Evolutionary conservation across 2,113 vertebrate genomes (phyloP), one percentile per base, ranked within the genome.

Genomic region (Speoplatyrhinus poulsoni): DNA sequence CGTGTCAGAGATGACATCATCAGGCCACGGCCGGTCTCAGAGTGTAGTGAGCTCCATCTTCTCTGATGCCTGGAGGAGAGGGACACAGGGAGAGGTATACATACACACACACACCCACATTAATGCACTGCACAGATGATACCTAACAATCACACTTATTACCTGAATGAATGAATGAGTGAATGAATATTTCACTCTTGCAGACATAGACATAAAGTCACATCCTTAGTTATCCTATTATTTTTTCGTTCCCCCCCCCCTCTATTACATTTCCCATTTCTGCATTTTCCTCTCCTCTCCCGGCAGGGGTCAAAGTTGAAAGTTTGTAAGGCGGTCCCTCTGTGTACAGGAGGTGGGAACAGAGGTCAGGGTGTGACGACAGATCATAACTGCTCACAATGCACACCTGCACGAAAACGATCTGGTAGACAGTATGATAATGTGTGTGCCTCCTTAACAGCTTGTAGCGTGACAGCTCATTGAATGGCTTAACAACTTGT

Each of bases 1-100:
- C 1, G 94, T 99, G n/a, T 98, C 96, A 11, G 98, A 99, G 83
- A 95, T 93, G 3, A 93, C 93, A 49, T 93, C 96, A 17, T 91
- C 93, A 16, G 93, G 95, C 73, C 97, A 99, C 26, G 65, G 93
- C 52, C 96, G 97, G 58, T 97, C 96, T 61, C 98, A 99, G 84
- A 98, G 97, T 74, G 94, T 92, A 0, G 97, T 99, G 88, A 99
- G 95, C 87, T 99, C 96, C 80, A 95, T 98, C 89, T 99, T 99
- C 88, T 99, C 97, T 0, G 98, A 99, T 55, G 98, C 98, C 70
- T 99, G 98, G 98, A 98, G 95, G 77, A 93, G 96, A 82, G 98
- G 98, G 77, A 97, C 96, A 10, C 98, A 99, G 84, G 82, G 96
- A 80, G 97, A 97, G 95, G 97, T 98, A 89, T 79, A 67, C 53